Conservation (phyloP, 2,113 vertebrate species). For the Stegastes partitus region DNA sequence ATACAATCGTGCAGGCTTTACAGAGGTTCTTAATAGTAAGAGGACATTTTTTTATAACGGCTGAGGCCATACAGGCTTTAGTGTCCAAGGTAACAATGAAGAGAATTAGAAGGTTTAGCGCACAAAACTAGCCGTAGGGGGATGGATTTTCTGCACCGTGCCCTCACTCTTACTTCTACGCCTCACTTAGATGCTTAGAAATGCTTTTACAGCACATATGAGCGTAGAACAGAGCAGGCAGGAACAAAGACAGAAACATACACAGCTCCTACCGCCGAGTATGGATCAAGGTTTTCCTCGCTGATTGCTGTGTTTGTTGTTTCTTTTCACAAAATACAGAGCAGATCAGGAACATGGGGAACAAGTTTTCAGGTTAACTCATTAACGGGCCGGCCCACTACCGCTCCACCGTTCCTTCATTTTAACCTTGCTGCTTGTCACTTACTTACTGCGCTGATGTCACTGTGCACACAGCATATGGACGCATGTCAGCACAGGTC, state of each 20-base stretch:
- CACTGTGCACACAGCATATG: slow-evolving; percentile 36
- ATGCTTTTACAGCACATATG: slow-evolving; percentile 4
- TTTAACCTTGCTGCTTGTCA: slow-evolving; percentile 33
- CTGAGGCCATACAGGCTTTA: neutral
- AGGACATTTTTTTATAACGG: neutral
- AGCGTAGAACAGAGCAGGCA: neutral
- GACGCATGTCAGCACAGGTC: slow-evolving; percentile 35
- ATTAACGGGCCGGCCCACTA: no score
- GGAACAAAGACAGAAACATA: neutral
- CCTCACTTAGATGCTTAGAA: neutral
- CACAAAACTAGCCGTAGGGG: neutral
- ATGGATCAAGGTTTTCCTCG: no score
- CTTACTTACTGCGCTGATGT: slow-evolving; percentile 2
- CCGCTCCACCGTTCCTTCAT: neutral
- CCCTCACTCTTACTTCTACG: neutral
- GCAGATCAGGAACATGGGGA: no score
- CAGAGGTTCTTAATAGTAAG: neutral
- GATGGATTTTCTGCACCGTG: neutral
- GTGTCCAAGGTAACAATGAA: neutral
- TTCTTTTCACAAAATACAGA: no score
- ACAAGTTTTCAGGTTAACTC: no score
- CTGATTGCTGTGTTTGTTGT: neutral
- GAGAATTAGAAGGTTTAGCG: slow-evolving; percentile 11
- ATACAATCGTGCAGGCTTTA: neutral
- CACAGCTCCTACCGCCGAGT: neutral